Evolutionary conservation across 2,888 invertebrate genomes (phyloP).

Genomic region (Conops quadrifasciatus): DNA sequence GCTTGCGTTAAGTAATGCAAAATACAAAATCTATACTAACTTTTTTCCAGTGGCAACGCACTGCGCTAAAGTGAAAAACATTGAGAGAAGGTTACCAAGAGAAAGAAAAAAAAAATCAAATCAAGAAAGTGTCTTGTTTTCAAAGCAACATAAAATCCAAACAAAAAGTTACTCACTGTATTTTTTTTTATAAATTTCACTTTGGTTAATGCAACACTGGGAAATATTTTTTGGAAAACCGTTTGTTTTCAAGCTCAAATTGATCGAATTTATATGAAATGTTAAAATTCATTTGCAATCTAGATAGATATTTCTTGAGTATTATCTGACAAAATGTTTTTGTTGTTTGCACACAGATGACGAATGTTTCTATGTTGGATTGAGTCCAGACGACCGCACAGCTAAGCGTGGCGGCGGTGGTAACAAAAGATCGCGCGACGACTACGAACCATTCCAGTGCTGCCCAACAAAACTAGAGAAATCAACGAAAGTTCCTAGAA

Average conservation of each 20-base stretch:
- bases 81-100: constrained; percentile 30
- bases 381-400: constrained; percentile 77
- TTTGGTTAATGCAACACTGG: background rate
- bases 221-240: too few species aligned
- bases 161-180: too few species aligned
- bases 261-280: too few species aligned
- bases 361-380: constrained; percentile 96
- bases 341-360: constrained; percentile 83
- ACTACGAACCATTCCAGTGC: constrained; percentile 91
- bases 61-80: constrained; percentile 19
- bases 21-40: constrained; percentile 29
- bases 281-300: constrained; percentile 40
- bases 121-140: too few species aligned
- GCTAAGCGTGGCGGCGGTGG: constrained; percentile 61
- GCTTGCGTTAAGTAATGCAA: constrained; percentile 35
- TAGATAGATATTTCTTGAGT: constrained; percentile 45
- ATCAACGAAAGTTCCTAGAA: constrained; percentile 82
- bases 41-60: constrained; percentile 23
- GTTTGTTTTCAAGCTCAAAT: too few species aligned
- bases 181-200: background rate
- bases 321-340: constrained; percentile 81
- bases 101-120: constrained; percentile 33
- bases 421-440: constrained; percentile 66
- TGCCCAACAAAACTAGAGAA: constrained; percentile 86
- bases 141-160: too few species aligned